phyloP scores from a whole-genome alignment of 2,113 vertebrate genomes.

The Apeltes quadracus region DNA sequence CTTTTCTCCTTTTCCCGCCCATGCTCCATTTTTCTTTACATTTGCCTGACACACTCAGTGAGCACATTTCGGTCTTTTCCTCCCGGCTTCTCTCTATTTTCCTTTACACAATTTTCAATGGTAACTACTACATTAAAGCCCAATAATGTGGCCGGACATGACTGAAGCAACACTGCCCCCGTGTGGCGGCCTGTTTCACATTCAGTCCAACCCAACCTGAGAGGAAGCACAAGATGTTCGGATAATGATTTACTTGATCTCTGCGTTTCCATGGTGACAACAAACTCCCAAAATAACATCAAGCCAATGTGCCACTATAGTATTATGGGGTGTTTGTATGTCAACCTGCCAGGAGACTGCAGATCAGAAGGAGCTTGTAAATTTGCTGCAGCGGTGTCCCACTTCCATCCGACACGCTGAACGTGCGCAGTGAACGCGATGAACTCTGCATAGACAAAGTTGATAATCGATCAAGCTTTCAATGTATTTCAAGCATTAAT shows the following conservation, averaged over 20 bases:
- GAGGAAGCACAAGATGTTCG: constrained; percentile 15
- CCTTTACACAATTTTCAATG: constrained; percentile 35
- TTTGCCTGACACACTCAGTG: neutral
- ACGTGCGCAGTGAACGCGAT: no score
- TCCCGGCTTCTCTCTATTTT: neutral
- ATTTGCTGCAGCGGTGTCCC: neutral
- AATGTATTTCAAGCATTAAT: neutral
- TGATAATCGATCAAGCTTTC: neutral
- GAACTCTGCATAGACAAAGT: neutral
- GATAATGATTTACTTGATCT: constrained; percentile 23
- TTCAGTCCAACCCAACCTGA: constrained; percentile 10
- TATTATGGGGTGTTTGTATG: neutral
- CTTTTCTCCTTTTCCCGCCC: neutral
- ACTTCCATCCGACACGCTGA: neutral
- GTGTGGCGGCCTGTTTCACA: constrained; percentile 28
- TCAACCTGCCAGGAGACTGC: constrained; percentile 4
- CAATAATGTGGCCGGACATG: constrained; percentile 42
- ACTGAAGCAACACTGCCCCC: constrained; percentile 57
- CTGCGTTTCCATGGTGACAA: constrained; percentile 30
- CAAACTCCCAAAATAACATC: constrained; percentile 12
- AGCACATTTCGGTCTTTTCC: neutral
- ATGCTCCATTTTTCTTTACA: neutral
- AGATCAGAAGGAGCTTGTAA: constrained; percentile 5
- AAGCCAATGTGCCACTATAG: neutral
- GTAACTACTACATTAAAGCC: constrained; percentile 15